Evolutionary conservation across 2,113 vertebrate species (phyloP).

Genomic region (Pseudorhombus dupliciocellatus): DNA sequence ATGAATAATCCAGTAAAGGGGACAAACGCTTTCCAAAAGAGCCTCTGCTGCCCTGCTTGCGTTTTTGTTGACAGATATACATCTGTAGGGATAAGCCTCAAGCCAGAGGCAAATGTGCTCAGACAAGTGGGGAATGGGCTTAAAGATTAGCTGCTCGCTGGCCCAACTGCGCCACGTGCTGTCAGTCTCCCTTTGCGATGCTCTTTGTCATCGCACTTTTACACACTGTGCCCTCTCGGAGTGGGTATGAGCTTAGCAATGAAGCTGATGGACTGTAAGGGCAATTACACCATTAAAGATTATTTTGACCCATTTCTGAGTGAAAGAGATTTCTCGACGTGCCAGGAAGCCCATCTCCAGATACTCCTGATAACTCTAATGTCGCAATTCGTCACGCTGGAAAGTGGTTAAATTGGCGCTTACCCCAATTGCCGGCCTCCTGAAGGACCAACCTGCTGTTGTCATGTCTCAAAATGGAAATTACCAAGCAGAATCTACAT

Average conservation of each 20-base stretch:
- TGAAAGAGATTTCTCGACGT: constrained; percentile 32
- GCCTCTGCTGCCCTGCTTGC: constrained; percentile 57
- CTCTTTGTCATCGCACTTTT: constrained; percentile 59
- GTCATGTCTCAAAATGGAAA: constrained; percentile 16
- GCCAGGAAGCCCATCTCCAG: constrained; percentile 34
- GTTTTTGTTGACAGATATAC: constrained; percentile 75
- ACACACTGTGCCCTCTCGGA: constrained; percentile 41
- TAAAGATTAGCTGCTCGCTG: constrained; percentile 73
- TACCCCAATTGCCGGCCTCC: constrained; percentile 26
- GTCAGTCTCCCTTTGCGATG: constrained; percentile 63
- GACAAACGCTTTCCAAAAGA: constrained; percentile 67
- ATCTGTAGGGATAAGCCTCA: constrained; percentile 76
- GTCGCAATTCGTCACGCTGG: constrained; percentile 30
- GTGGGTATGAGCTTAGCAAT: constrained; percentile 41
- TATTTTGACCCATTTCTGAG: constrained; percentile 49
- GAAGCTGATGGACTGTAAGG: constrained; percentile 45
- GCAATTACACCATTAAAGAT: constrained; percentile 53
- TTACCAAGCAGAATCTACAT: constrained; percentile 25
- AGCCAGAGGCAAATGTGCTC: constrained; percentile 70
- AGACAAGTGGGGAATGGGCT: constrained; percentile 71
- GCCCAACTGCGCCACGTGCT: constrained; percentile 42
- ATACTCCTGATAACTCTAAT: constrained; percentile 54
- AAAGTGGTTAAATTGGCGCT: constrained; percentile 44
- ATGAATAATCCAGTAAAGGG: constrained; percentile 79
- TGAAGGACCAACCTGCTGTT: constrained; percentile 23